These are phyloP conservation scores for Gavialis gangeticus DNA, from an alignment of 2,113 vertebrate species.

Conservation along the genomic window DNA sequence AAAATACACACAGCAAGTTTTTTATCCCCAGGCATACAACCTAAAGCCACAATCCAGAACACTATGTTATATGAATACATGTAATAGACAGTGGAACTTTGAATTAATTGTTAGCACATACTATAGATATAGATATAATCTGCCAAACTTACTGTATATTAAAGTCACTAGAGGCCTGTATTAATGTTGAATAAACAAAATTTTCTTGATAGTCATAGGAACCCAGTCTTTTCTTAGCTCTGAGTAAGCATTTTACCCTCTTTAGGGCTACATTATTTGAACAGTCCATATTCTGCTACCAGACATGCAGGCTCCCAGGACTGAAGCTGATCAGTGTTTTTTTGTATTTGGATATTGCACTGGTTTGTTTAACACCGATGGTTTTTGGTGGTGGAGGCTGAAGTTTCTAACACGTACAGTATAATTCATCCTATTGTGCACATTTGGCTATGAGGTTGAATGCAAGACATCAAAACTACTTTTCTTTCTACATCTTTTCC, in stretches of 20 bases:
- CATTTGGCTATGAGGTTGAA: not conserved
- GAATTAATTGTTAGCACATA: not conserved
- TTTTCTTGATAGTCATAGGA: not conserved
- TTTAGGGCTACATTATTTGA: not conserved
- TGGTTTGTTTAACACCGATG: not conserved
- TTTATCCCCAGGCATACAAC: not conserved
- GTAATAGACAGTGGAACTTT: not conserved
- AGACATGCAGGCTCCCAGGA: rapidly evolving
- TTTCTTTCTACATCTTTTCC: not conserved
- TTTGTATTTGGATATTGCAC: rapidly evolving
- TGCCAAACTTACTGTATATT: not conserved
- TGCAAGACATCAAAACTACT: not conserved
- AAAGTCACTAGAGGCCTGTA: not conserved
- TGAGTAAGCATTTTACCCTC: not conserved
- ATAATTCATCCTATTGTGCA: not conserved
- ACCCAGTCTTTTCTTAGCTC: not conserved
- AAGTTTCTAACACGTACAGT: not conserved
- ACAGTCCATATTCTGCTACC: not conserved
- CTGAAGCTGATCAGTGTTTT: not conserved
- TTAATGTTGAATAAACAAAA: not conserved
- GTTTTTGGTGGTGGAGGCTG: not conserved
- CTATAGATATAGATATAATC: not conserved
- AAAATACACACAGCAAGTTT: not conserved
- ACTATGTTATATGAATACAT: not conserved
- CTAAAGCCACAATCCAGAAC: not conserved